phyloP scores from a whole-genome alignment of 2,888 invertebrate genomes.

The Xanthostigma xanthostigma region DNA sequence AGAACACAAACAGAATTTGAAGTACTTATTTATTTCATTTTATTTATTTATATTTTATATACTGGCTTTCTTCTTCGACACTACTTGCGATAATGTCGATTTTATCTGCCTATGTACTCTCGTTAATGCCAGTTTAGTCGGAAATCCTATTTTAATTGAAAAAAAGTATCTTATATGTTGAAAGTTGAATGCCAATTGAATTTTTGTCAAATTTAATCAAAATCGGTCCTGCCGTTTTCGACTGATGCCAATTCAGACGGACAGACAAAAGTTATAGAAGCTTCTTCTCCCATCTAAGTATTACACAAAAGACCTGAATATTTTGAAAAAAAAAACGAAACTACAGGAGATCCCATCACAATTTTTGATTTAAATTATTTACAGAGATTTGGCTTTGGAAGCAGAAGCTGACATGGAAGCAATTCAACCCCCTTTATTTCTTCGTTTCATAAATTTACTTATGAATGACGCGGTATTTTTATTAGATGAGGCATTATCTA shows the following conservation, averaged over 20 bases:
- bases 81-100: not conserved
- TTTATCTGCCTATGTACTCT: no score
- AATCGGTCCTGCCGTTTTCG: no score
- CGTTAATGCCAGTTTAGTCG: no score
- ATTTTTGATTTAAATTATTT: constrained; percentile 12
- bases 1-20: constrained; percentile 39
- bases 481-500: constrained; percentile 78
- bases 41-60: constrained; percentile 1
- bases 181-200: no score
- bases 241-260: no score
- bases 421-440: constrained; percentile 77
- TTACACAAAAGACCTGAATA: not conserved
- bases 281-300: not conserved
- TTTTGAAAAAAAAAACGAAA: not conserved
- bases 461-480: constrained; percentile 96
- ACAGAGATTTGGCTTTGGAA: constrained; percentile 54
- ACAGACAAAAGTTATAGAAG: not conserved
- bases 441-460: constrained; percentile 87
- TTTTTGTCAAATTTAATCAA: no score
- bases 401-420: constrained; percentile 84
- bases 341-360: not conserved
- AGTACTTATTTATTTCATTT: not conserved
- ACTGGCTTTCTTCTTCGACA: constrained; percentile 1
- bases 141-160: no score
- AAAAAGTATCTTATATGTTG: no score